Evolutionary conservation across 2,797 vertebrate genomes (phyloP).

Genomic region (Gymnothorax javanicus): DNA sequence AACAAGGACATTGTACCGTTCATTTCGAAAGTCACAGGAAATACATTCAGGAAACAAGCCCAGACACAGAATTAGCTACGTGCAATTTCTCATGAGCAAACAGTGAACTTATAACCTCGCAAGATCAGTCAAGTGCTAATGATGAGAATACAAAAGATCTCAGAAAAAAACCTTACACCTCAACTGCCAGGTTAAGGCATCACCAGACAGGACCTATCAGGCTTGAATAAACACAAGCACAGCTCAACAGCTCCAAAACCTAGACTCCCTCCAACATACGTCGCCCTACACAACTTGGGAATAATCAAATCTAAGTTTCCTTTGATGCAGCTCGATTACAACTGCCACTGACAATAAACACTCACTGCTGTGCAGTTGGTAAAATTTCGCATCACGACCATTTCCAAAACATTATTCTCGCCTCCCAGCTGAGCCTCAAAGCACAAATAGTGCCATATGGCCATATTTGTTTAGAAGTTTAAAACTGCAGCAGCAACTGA

Average conservation of each 20-base stretch:
- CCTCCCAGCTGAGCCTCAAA: background rate
- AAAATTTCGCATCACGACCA: background rate
- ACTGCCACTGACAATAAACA: background rate
- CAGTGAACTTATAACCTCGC: background rate
- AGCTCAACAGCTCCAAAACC: background rate
- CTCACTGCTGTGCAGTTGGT: background rate
- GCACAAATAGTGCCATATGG: background rate
- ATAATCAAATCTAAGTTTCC: background rate
- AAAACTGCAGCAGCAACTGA: background rate
- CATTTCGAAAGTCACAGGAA: background rate
- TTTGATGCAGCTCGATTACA: background rate
- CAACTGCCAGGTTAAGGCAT: background rate
- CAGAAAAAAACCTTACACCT: background rate
- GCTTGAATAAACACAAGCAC: background rate
- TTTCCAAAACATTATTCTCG: conserved; percentile 18
- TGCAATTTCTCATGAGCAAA: background rate
- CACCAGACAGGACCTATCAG: background rate
- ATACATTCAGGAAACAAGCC: background rate
- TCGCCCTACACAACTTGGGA: background rate
- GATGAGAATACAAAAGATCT: background rate
- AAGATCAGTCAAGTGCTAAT: background rate
- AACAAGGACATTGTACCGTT: background rate
- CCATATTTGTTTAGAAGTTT: background rate
- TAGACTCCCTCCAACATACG: background rate
- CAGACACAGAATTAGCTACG: background rate